Evolutionary conservation across 2,797 vertebrate genomes (phyloP).

Genomic region (Neoniphon sammara): DNA sequence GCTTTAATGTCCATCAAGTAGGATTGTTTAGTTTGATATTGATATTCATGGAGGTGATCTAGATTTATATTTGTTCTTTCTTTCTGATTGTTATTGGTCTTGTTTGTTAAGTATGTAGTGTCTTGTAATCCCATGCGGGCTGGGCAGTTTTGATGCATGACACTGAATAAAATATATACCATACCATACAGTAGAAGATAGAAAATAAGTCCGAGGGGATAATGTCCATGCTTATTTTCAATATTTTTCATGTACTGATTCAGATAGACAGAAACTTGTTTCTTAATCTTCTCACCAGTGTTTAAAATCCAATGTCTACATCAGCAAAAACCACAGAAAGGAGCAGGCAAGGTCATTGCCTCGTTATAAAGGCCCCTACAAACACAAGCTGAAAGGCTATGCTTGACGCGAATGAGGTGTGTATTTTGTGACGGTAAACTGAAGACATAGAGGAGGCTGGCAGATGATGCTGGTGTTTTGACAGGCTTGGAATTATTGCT

Average conservation of each 20-base stretch:
- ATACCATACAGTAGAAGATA: not conserved
- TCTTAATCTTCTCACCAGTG: not conserved
- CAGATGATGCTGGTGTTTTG: conserved; percentile 30
- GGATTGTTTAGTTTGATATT: too few species aligned
- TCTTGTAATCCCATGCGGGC: too few species aligned
- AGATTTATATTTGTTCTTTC: too few species aligned
- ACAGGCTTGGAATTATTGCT: conserved; percentile 13
- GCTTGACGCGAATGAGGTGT: conserved; percentile 2
- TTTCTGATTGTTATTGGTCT: too few species aligned
- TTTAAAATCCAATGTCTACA: not conserved
- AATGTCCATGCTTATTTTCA: not conserved
- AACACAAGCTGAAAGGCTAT: not conserved
- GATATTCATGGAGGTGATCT: too few species aligned
- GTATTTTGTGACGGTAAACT: conserved; percentile 29
- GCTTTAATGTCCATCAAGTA: too few species aligned
- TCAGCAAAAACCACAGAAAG: not conserved
- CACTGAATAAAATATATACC: too few species aligned
- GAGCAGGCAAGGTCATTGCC: not conserved
- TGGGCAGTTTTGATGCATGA: too few species aligned
- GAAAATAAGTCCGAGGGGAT: not conserved
- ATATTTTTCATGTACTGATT: not conserved
- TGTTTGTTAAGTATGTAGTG: too few species aligned
- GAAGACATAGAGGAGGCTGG: conserved; percentile 7
- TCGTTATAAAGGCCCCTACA: not conserved
- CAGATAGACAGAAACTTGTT: not conserved